Percentiles rank a stretch among this genome's conserved stretches.
Evolutionary conservation across 1,140 invertebrate species (phyloP).

Genomic region (Drosophila bifasciata): DNA sequence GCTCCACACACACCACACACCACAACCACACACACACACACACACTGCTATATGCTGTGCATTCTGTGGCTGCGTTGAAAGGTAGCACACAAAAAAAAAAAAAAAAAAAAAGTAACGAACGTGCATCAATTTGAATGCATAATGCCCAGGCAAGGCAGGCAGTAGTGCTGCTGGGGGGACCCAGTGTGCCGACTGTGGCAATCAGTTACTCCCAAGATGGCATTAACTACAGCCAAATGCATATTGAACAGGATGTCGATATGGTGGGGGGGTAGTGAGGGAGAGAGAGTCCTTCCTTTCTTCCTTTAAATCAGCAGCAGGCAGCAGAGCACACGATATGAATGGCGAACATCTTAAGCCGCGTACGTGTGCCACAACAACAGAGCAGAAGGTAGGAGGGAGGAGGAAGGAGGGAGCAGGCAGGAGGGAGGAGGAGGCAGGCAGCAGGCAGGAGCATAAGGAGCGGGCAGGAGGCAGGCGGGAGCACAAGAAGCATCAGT

Average conservation of each 20-base stretch:
- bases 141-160: constrained; percentile 43
- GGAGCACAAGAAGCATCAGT: constrained; percentile 5
- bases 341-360: constrained; percentile 73
- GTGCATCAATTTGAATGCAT: constrained; percentile 75
- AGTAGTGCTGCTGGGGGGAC: no score
- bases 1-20: constrained; percentile 9
- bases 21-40: constrained; percentile 14
- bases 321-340: constrained; percentile 56
- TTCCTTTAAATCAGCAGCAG: constrained; percentile 46
- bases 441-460: no score
- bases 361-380: constrained; percentile 64
- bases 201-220: constrained; percentile 62
- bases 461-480: no score
- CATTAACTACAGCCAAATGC: constrained; percentile 55
- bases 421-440: no score
- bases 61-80: constrained; percentile 25
- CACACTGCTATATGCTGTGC: constrained; percentile 17
- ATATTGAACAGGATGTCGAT: constrained; percentile 70
- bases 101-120: constrained; percentile 54
- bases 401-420: no score
- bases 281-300: constrained; percentile 33
- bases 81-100: no score
- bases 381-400: no score
- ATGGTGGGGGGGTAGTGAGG: no score
- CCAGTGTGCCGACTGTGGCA: constrained; percentile 44